Percentiles rank a stretch among this genome's conserved stretches.
Conservation (phyloP, 2,797 vertebrate genomes). For the Hapalemur alaotrensis region DNA sequence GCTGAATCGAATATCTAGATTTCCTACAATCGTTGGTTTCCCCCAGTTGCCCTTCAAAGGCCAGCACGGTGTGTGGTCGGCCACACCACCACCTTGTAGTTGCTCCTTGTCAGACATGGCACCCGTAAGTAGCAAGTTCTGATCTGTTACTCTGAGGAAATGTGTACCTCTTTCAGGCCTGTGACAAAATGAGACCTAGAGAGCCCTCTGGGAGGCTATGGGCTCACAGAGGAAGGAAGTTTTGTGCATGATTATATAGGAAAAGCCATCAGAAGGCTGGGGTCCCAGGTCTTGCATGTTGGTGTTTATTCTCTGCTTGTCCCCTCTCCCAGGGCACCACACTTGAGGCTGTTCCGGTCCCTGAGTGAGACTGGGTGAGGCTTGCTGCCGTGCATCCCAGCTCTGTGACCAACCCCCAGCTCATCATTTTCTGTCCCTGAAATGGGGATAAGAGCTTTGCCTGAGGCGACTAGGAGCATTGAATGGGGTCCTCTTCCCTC, state of each 20-base stretch:
- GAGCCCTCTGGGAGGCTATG: neutral
- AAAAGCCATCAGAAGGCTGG: neutral
- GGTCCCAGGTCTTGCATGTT: neutral
- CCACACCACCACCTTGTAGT: neutral
- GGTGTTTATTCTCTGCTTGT: neutral
- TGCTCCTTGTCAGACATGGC: neutral
- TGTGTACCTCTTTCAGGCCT: neutral
- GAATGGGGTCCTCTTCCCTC: neutral
- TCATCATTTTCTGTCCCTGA: neutral
- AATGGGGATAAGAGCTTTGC: neutral
- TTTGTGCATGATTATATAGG: neutral
- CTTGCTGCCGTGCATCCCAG: neutral
- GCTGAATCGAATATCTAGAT: no score
- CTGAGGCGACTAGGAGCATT: neutral
- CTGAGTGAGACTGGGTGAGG: no score
- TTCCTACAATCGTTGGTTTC: neutral
- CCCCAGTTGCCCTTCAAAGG: neutral
- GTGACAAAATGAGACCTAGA: neutral
- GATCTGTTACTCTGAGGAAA: no score
- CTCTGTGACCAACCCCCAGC: neutral
- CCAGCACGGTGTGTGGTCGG: neutral
- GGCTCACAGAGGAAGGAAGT: neutral
- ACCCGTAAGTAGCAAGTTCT: neutral
- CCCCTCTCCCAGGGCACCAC: accelerated
- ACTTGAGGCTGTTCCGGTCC: neutral